Evolutionary conservation across 2,113 vertebrate genomes (phyloP).

Genomic region (Alethe diademata): DNA sequence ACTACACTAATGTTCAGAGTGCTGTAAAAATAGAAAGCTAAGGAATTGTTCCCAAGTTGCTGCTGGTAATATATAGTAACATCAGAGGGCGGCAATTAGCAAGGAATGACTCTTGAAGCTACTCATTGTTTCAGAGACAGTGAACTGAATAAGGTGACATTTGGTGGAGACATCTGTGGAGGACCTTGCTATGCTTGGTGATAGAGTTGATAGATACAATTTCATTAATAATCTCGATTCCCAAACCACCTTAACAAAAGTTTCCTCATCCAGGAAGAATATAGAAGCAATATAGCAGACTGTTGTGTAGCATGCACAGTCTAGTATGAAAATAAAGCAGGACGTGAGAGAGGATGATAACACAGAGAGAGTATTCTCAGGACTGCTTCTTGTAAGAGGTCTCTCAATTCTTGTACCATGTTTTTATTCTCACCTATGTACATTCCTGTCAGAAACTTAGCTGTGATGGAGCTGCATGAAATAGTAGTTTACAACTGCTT

Average conservation of each 20-base stretch:
- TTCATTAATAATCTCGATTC: neutral
- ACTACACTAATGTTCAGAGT: neutral
- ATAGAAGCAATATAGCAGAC: neutral
- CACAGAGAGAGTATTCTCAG: neutral
- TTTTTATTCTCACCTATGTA: neutral
- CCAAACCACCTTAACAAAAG: neutral
- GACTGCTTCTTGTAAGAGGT: neutral
- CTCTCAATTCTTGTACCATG: neutral
- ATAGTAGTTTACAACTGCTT: neutral
- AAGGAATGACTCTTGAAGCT: neutral
- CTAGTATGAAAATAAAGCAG: neutral
- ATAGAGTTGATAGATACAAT: neutral
- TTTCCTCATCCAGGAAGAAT: neutral
- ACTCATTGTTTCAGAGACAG: neutral
- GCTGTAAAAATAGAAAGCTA: neutral
- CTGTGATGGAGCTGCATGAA: neutral
- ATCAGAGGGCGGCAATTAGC: constrained; percentile 1
- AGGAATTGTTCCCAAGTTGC: neutral
- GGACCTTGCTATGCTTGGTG: neutral
- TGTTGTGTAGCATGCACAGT: neutral
- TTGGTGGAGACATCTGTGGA: neutral
- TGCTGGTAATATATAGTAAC: neutral
- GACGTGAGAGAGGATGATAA: neutral
- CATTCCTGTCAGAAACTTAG: neutral
- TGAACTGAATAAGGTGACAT: neutral